Evolutionary conservation across 2,797 vertebrate species (phyloP), one percentile per base, ranked within the genome.

Genomic region (Enoplosus armatus): DNA sequence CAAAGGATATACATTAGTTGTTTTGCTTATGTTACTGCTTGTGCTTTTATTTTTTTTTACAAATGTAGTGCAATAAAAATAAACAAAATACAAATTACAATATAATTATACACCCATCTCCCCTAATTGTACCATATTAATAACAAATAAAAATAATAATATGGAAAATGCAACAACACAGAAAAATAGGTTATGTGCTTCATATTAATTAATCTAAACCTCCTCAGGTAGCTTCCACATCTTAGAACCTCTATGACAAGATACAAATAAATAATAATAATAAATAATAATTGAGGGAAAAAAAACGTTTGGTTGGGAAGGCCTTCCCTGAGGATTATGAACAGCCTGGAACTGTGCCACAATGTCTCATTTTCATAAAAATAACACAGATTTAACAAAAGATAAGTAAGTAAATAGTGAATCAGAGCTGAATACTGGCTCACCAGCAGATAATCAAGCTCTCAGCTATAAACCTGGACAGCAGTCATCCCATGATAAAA

Each of bases 31-130:
- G 12, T 37, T 6, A 45, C 31, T 47, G 2, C 35, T 16, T 27
- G 18, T 33, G 33, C 43, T 54, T 56, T 39, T 65, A 55, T 70
- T 64, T 51, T 37, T 50, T 70, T 64, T 51, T 37, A n/a, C 39
- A 47, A 24, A 51, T 24, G 18, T 3, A 35, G 20, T 27, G 51
- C 6, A 56, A 22, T 20, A 4, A 20, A 67, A 69, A 55, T 14
- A 39, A 54, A 33, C 24, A 41, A 62, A 50, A 18, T 33, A 37
- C 0, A 61, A 62, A 69, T 69, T 18, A 14, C 20, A 59, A 9
- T 55, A 5, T 1, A 61, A 37, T 29, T 27, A 11, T 20, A 24
- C 45, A 72, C 16, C 15, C 0, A 10, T 51, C 29, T 39, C 4
- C 26, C 2, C 18, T 0, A n/a, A 60, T 5, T 61, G 7, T 39